Evolutionary conservation across 2,888 invertebrate genomes (phyloP).

Genomic region (Epirrhoe tristata): DNA sequence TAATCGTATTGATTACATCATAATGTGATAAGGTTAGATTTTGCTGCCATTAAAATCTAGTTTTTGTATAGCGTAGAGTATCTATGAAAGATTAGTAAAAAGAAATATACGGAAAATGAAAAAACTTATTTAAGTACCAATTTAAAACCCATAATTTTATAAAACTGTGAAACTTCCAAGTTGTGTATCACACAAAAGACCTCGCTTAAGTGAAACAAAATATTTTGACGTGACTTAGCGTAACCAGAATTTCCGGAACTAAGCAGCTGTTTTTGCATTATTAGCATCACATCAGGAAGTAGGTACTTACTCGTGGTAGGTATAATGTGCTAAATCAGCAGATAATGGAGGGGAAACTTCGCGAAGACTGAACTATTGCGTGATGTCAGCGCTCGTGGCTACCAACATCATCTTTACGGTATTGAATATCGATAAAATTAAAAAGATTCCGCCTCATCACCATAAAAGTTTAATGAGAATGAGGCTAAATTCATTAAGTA

Average conservation of each 20-base stretch:
- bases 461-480: background rate
- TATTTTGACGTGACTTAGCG: slow-evolving; percentile 2
- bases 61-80: too few relatives aligned
- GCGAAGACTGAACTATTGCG: slow-evolving; percentile 28
- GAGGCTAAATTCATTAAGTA: background rate
- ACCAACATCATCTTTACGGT: slow-evolving; percentile 7
- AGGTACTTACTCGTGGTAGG: slow-evolving; percentile 23
- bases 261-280: slow-evolving; percentile 24
- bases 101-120: too few relatives aligned
- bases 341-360: slow-evolving; percentile 44
- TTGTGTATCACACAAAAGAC: background rate
- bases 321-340: slow-evolving; percentile 38
- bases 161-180: background rate
- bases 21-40: too few relatives aligned
- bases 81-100: too few relatives aligned
- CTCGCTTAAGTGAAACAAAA: slow-evolving; percentile 4
- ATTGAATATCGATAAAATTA: slow-evolving; percentile 12
- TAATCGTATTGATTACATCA: too few relatives aligned
- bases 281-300: slow-evolving; percentile 41
- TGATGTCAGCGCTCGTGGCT: slow-evolving; percentile 45
- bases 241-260: slow-evolving; percentile 27
- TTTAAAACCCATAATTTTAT: too few relatives aligned
- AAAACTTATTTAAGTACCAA: too few relatives aligned
- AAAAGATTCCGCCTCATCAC: slow-evolving; percentile 11
- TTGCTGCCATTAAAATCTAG: too few relatives aligned